These are phyloP conservation scores for Temnothorax ravouxi DNA, from an alignment of 2,888 invertebrate species.

Conservation along the genomic window DNA sequence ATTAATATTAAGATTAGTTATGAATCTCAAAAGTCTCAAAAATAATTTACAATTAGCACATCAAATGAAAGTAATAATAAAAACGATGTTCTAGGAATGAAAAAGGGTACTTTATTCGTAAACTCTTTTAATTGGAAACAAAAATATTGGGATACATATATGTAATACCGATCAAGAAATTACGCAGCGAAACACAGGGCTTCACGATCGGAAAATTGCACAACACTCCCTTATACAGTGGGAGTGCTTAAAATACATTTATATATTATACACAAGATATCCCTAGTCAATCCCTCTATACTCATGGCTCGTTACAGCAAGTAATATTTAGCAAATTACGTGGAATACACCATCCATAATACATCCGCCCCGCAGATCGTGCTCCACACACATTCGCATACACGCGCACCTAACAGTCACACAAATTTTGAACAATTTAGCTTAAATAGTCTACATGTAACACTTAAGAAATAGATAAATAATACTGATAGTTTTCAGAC, in stretches of 20 bases:
- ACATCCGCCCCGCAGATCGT: constrained; percentile 36
- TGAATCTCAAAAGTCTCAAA: background rate
- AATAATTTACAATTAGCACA: background rate
- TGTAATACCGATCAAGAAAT: constrained; percentile 41
- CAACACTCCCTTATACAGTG: constrained; percentile 55
- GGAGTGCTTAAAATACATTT: constrained; percentile 50
- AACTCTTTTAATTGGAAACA: constrained; percentile 48
- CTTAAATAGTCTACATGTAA: constrained; percentile 66
- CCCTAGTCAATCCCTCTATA: constrained; percentile 40
- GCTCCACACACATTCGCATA: constrained; percentile 53
- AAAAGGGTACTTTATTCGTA: constrained; percentile 67
- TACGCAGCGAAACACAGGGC: constrained; percentile 71
- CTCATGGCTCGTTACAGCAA: constrained; percentile 54
- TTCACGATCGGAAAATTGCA: constrained; percentile 55
- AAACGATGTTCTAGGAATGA: constrained; percentile 54
- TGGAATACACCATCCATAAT: constrained; percentile 59
- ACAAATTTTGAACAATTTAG: constrained; percentile 60
- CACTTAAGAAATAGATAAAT: constrained; percentile 68
- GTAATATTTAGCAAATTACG: constrained; percentile 69
- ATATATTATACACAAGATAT: constrained; percentile 51
- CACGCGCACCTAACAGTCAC: constrained; percentile 38
- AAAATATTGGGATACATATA: constrained; percentile 48
- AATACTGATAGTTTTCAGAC: constrained; percentile 71
- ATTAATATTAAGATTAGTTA: background rate
- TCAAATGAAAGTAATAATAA: background rate